Evolutionary conservation across 1,140 invertebrate species (phyloP).

Genomic region (Zaprionus africanus): DNA sequence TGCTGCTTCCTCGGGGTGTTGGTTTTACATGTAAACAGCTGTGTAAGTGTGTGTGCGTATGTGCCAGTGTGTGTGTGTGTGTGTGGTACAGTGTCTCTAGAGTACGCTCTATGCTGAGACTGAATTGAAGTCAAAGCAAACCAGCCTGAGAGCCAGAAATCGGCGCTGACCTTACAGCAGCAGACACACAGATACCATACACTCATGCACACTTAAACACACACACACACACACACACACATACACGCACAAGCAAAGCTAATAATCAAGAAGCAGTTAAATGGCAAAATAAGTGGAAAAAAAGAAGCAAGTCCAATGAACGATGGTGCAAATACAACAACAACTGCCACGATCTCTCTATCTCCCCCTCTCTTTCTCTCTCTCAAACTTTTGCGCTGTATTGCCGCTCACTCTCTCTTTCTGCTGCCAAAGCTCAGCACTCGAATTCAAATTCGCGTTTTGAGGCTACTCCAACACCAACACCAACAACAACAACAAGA

Average conservation of each 20-base stretch:
- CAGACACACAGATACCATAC: slow-evolving; percentile 12
- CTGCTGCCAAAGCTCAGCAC: slow-evolving; percentile 23
- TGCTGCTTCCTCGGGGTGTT: slow-evolving; percentile 23
- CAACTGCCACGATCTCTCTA: background rate
- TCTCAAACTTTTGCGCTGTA: background rate
- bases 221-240: slow-evolving; percentile 1
- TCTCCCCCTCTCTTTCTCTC: slow-evolving; percentile 5
- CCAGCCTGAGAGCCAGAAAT: slow-evolving; percentile 54
- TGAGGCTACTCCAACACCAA: slow-evolving; percentile 54
- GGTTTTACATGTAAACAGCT: background rate
- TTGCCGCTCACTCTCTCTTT: background rate
- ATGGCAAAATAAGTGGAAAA: slow-evolving; percentile 60
- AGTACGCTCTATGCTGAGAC: slow-evolving; percentile 20
- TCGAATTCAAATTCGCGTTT: slow-evolving; percentile 58
- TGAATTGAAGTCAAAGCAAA: slow-evolving; percentile 72
- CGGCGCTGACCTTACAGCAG: slow-evolving; percentile 69
- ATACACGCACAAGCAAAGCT: slow-evolving; percentile 27
- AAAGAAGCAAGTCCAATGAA: slow-evolving; percentile 50
- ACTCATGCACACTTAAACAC: slow-evolving; percentile 10
- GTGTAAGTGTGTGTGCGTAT: background rate
- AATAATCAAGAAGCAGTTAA: slow-evolving; percentile 77
- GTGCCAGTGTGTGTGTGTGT: background rate
- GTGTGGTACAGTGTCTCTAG: slow-evolving; percentile 4
- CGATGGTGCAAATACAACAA: slow-evolving; percentile 32
- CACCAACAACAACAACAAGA: slow-evolving; percentile 35